Percentiles rank a stretch among this genome's conserved stretches.
phyloP scores from a whole-genome alignment of 2,113 vertebrate species.

The Pygoscelis adeliae region DNA sequence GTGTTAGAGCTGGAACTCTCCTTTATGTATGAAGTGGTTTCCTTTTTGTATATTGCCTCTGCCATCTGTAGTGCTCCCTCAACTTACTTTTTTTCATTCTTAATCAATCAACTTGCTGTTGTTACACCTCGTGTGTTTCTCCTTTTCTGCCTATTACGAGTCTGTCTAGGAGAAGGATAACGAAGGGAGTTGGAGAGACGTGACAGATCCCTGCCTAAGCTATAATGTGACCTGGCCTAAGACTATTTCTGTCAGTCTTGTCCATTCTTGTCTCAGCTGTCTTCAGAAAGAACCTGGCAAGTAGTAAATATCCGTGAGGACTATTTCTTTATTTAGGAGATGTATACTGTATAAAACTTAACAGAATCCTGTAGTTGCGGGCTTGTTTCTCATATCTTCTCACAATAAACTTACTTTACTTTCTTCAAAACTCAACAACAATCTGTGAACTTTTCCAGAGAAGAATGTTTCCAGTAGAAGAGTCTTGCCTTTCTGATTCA shows the following conservation, averaged over 20 bases:
- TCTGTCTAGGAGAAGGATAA: not conserved
- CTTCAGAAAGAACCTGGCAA: not conserved
- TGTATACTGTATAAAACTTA: not conserved
- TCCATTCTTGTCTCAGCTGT: not conserved
- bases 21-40: not conserved
- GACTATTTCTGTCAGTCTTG: not conserved
- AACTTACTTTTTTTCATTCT: not conserved
- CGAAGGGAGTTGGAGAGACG: not conserved
- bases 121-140: not conserved
- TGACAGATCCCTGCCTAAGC: not conserved
- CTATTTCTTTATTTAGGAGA: not conserved
- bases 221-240: not conserved
- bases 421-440: not conserved
- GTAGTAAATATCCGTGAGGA: not conserved
- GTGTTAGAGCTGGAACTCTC: not conserved
- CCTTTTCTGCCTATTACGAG: not conserved
- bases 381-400: not conserved
- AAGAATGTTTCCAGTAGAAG: not conserved
- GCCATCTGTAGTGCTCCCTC: not conserved
- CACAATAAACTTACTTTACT: not conserved
- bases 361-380: not conserved
- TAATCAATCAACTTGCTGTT: not conserved
- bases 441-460: not conserved
- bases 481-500: not conserved
- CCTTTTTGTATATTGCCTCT: not conserved